These are phyloP conservation scores for Palythoa heliodiscus DNA, from an alignment of 92 coral and sea anemone species.

Conservation along the genomic window DNA sequence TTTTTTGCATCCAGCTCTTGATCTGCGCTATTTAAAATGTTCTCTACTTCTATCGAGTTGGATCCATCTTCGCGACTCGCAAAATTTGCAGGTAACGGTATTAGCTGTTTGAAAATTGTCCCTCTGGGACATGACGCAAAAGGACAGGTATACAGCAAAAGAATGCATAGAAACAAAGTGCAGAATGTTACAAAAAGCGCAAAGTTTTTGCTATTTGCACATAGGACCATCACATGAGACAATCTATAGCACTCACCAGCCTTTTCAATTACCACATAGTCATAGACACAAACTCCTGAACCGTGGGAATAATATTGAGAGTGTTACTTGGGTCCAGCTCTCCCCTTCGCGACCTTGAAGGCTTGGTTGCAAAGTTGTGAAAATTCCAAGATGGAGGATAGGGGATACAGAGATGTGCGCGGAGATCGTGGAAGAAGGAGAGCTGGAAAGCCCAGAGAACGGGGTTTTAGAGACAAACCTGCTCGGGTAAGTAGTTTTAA, in stretches of 20 bases:
- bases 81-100: not conserved
- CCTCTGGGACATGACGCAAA: constrained; percentile 37
- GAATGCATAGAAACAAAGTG: constrained; percentile 15
- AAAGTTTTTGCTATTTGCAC: constrained; percentile 37
- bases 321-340: constrained; percentile 14
- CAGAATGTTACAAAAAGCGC: constrained; percentile 21
- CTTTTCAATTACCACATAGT: not conserved
- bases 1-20: not conserved
- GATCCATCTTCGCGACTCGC: constrained; percentile 21
- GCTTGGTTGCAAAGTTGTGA: constrained; percentile 8
- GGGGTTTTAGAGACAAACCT: constrained; percentile 42
- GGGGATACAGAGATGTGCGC: constrained; percentile 33
- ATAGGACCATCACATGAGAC: constrained; percentile 40
- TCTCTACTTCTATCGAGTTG: constrained; percentile 7
- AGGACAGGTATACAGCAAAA: constrained; percentile 24
- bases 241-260: not conserved
- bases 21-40: not conserved
- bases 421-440: constrained; percentile 39
- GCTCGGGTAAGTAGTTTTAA: constrained; percentile 14
- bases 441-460: constrained; percentile 38
- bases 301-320: not conserved
- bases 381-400: constrained; percentile 37
- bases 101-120: not conserved
- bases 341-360: not conserved
- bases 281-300: not conserved